Base-by-base conservation (phyloP, 2,888 invertebrate genomes). In the Nasonovia ribisnigri region DNA sequence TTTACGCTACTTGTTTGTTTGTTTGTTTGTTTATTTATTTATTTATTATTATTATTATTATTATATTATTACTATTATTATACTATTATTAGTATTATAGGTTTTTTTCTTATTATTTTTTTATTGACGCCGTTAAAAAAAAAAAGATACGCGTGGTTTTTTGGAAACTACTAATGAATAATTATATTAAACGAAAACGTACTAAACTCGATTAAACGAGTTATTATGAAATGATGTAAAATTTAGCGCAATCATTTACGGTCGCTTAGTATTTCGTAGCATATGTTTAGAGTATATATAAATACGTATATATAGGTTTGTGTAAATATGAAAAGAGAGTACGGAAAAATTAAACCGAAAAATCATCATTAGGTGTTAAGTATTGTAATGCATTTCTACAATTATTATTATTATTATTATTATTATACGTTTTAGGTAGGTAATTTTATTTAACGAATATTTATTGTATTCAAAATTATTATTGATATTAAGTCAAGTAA, bases 401-500 rank as follows among this genome's bases (percentile, higher is more conserved):
- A 92, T 92, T 88, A 92, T 90, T 92, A 92, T 88, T 91, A 84
- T 91, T 67, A 92, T 84, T 54, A 88, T 84, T 91, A 91, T 84
- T 87, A 86, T 92, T 90, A 67, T 87, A 88, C 88, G 51, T 92
- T 92, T 77, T 93, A 93, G 89, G 84, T 93, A 93, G 93, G 93
- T 93, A 93, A 93, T 93, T 92, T 93, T 93, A 93, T 93, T 89
- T 89, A 89, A 88, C 26, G 92, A 67, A 92, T 92, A 88, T 84
- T 88, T 92, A 90, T 84, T 88, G 84, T 92, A 92, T 92, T 92
- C 84, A 91, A 91, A 91, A 77, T 91, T 91, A 90, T 91, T 92
- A 92, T 92, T 92, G 92, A 92, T 92, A 93, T 93, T 92, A 89
- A 93, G 93, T 93, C 93, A 93, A 93, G 94, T 94, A 94, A 94